Evolutionary conservation across 2,113 vertebrate genomes (phyloP).

Genomic region (Addax nasomaculatus): DNA sequence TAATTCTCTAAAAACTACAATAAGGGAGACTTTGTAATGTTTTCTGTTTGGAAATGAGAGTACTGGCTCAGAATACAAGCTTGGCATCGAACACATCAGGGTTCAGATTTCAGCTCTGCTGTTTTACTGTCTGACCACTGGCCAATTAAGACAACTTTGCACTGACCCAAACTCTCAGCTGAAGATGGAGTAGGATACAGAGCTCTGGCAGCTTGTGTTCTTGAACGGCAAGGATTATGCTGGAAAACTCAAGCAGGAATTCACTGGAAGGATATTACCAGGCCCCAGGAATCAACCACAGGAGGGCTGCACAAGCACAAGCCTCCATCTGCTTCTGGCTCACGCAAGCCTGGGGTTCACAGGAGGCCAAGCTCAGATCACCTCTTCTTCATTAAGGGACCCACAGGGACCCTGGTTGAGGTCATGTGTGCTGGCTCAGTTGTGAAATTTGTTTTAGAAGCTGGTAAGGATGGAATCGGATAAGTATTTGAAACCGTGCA

Average conservation of each 20-base stretch:
- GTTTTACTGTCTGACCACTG: neutral
- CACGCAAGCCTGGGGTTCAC: neutral
- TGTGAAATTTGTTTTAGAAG: conserved; percentile 16
- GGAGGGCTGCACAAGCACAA: neutral
- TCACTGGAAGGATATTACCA: neutral
- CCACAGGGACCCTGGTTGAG: neutral
- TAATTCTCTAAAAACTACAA: neutral
- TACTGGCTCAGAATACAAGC: neutral
- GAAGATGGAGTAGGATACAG: neutral
- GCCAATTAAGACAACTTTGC: neutral
- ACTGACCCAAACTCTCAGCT: neutral
- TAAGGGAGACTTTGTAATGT: neutral
- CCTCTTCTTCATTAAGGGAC: neutral
- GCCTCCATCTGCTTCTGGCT: neutral
- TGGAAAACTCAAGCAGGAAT: neutral
- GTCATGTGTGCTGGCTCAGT: neutral
- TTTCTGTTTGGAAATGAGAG: neutral
- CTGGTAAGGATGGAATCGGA: neutral
- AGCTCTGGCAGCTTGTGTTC: neutral
- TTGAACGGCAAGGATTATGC: neutral
- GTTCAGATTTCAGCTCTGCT: neutral
- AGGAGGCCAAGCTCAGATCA: neutral
- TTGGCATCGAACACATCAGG: neutral
- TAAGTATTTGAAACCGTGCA: neutral
- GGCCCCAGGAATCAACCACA: neutral